Evolutionary conservation across 2,888 invertebrate species (phyloP).

Genomic region (Tyria jacobaeae): DNA sequence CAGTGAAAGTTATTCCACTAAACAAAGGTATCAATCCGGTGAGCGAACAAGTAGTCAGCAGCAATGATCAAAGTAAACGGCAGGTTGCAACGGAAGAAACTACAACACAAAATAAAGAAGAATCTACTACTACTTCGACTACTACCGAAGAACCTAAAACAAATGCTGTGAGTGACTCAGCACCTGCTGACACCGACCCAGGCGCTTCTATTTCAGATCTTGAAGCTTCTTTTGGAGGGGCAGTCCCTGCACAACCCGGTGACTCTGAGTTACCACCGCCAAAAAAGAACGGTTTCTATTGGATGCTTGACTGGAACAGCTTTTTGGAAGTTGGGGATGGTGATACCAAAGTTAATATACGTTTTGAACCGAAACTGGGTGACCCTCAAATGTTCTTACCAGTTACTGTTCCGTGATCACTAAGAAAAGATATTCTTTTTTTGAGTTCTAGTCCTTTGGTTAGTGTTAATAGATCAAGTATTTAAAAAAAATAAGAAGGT

Average conservation of each 20-base stretch:
- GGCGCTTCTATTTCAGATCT: constrained; percentile 88
- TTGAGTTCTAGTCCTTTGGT: constrained; percentile 67
- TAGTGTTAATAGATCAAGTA: constrained; percentile 44
- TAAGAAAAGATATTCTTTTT: constrained; percentile 42
- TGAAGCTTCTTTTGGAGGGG: constrained; percentile 92
- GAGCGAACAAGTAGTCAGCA: constrained; percentile 59
- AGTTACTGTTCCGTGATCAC: constrained; percentile 89
- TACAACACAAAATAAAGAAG: constrained; percentile 16
- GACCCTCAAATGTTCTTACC: constrained; percentile 92
- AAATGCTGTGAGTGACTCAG: constrained; percentile 61
- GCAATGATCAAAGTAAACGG: constrained; percentile 71
- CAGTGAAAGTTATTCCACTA: constrained; percentile 78
- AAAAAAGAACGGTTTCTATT: constrained; percentile 92
- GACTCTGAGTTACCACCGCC: constrained; percentile 89
- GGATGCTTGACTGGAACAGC: constrained; percentile 94
- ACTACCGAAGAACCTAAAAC: constrained; percentile 60
- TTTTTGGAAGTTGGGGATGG: constrained; percentile 94
- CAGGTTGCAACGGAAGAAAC: constrained; percentile 56
- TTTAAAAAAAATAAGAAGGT: constrained; percentile 23
- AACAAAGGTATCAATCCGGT: constrained; percentile 72
- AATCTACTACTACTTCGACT: constrained; percentile 40
- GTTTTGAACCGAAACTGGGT: constrained; percentile 93
- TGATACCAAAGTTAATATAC: constrained; percentile 91
- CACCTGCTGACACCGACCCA: constrained; percentile 80
- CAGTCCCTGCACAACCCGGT: constrained; percentile 84